Percentiles rank a stretch among this genome's conserved stretches.
These are phyloP conservation scores for Zaprionus vittiger DNA, from an alignment of 1,140 invertebrate species.

Conservation along the genomic window DNA sequence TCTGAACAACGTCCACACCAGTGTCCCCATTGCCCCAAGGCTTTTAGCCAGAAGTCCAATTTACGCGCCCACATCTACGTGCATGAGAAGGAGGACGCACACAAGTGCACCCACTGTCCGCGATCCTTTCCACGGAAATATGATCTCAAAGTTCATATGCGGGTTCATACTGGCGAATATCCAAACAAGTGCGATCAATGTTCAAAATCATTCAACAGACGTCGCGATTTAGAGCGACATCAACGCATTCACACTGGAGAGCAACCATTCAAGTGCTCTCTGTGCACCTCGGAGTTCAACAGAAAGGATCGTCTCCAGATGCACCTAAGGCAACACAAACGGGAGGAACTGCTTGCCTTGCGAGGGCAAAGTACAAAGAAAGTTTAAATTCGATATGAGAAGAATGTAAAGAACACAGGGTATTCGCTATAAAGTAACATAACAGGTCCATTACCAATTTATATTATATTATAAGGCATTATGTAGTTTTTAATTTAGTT, in stretches of 20 bases:
- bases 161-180: conserved; percentile 8
- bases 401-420: not conserved
- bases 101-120: conserved; percentile 19
- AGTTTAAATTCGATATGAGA: no score
- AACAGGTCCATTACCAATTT: conserved; percentile 4
- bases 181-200: conserved; percentile 23
- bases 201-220: conserved; percentile 14
- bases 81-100: not conserved
- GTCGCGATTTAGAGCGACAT: conserved; percentile 27
- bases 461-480: not conserved
- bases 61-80: conserved; percentile 22
- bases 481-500: conserved; percentile 2
- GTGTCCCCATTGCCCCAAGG: conserved; percentile 32
- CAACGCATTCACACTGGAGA: conserved; percentile 20
- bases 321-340: not conserved
- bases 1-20: conserved; percentile 26
- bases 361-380: not conserved
- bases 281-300: not conserved
- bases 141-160: conserved; percentile 23
- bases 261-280: conserved; percentile 19
- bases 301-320: conserved; percentile 15
- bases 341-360: not conserved
- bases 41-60: conserved; percentile 34
- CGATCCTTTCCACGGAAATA: conserved; percentile 19
- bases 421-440: conserved; percentile 1